Evolutionary conservation across 2,797 vertebrate species (phyloP).

Genomic region (Diplodus sargus): DNA sequence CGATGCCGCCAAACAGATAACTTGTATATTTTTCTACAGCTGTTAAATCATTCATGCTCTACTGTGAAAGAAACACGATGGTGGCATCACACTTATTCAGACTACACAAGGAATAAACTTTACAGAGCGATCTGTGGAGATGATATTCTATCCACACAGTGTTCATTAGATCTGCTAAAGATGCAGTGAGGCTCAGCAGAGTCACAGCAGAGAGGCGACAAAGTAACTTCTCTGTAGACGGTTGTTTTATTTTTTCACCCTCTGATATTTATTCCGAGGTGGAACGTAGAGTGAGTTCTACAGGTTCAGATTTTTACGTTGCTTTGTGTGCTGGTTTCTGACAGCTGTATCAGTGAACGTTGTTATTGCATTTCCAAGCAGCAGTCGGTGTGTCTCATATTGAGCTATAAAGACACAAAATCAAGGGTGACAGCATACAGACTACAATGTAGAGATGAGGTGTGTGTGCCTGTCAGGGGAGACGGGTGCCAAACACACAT

Average conservation of each 20-base stretch:
- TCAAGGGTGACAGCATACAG: slow-evolving; percentile 22
- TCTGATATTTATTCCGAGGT: slow-evolving; percentile 10
- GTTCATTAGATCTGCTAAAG: slow-evolving; percentile 31
- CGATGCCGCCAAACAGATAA: slow-evolving; percentile 22
- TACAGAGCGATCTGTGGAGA: neutral
- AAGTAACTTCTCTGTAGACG: neutral
- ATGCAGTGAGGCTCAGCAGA: neutral
- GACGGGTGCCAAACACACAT: neutral
- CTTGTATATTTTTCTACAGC: slow-evolving; percentile 16
- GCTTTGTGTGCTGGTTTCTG: slow-evolving; percentile 20
- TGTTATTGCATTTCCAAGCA: slow-evolving; percentile 31
- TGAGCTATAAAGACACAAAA: slow-evolving; percentile 32
- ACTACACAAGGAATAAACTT: slow-evolving; percentile 18
- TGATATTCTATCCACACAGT: slow-evolving; percentile 2
- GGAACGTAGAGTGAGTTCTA: neutral
- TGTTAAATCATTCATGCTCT: slow-evolving; percentile 50
- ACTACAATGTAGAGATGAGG: slow-evolving; percentile 7
- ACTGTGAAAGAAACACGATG: slow-evolving; percentile 27
- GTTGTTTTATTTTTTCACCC: neutral
- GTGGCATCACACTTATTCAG: slow-evolving; percentile 38
- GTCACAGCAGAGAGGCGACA: neutral
- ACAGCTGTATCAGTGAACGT: slow-evolving; percentile 23
- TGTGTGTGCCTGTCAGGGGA: slow-evolving; percentile 15
- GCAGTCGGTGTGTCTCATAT: slow-evolving; percentile 9
- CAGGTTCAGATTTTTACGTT: slow-evolving; percentile 6